Base-by-base conservation (phyloP, 2,797 vertebrate genomes). In the Erethizon dorsatum region DNA sequence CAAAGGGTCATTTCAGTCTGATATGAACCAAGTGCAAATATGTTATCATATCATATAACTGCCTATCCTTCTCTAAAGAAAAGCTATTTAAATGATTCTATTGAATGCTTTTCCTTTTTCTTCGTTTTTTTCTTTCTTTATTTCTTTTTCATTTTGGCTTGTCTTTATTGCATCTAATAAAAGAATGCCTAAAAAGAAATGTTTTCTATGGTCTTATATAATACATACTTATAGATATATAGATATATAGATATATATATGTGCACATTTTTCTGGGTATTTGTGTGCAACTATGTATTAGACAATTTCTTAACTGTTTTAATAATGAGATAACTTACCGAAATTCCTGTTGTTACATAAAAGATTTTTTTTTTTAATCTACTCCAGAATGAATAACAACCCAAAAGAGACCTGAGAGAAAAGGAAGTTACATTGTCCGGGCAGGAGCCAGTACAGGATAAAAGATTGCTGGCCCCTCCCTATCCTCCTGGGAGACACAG, bases 371-470 rank as follows among this genome's bases (percentile, higher is more conserved):
- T 97, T 75, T 18, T 57, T 57, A 95, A 94, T 90, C 80, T 63
- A 52, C 47, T 26, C 82, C 71, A 79, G 85, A 83, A 75, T 95
- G 93, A 96, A 96, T 88, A 85, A 61, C 3, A 91, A 33, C 52
- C 96, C 77, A 79, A 96, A 95, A 97, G 83, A 91, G 57, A 94
- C 79, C 20, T 80, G 71, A 18, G 75, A 98, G 69, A 88, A 90
- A 96, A 95, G 94, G 84, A 96, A 97, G 61, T 88, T 90, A 13
- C 96, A 92, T 97, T 96, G 73, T 95, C 92, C 59, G 94, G 92
- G 91, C 80, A 93, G 94, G 87, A 97, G 69, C 59, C 82, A 97
- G 41, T 37, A 75, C 24, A 97, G 82, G 95, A 97, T 65, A 87
- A 98, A 97, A 94, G 71, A 1, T 84, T 97, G 95, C 50, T 67